Evolutionary conservation across 2,113 vertebrate genomes (phyloP).

Genomic region (Apaloderma vittatum): DNA sequence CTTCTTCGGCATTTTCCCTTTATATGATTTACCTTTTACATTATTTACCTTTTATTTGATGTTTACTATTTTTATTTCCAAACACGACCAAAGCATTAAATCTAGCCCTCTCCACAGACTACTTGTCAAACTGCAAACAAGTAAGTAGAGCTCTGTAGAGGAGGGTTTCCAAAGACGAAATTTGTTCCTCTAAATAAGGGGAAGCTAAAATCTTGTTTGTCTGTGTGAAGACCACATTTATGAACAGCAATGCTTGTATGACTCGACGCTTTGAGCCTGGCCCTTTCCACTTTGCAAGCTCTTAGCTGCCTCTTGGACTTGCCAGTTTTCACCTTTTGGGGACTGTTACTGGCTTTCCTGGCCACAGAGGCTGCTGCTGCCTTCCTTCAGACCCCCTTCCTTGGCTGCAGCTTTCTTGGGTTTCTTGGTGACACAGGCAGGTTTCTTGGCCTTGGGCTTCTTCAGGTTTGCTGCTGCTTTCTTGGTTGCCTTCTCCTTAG

Average conservation of each 20-base stretch:
- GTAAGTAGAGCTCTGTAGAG: neutral
- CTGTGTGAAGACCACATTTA: accelerated
- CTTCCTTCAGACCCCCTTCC: neutral
- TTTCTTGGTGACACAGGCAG: neutral
- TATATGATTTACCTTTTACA: neutral
- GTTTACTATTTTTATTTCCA: neutral
- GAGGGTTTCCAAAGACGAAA: neutral
- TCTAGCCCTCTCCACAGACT: neutral
- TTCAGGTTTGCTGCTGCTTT: neutral
- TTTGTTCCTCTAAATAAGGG: neutral
- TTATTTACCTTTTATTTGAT: neutral
- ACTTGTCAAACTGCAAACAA: neutral
- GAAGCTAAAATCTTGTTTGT: neutral
- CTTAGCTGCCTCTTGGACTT: neutral
- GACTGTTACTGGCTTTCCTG: neutral
- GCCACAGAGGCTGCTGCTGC: neutral
- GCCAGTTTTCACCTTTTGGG: neutral
- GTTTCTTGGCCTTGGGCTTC: neutral
- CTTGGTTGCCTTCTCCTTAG: neutral
- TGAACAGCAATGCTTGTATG: accelerated
- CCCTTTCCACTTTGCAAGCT: neutral
- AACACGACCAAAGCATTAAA: neutral
- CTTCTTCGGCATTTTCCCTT: neutral
- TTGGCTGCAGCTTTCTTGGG: neutral
- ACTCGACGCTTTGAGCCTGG: neutral